Evolutionary conservation across 1,140 invertebrate genomes (phyloP), one percentile per base, ranked within the genome.

Genomic region (Aplysia californica): DNA sequence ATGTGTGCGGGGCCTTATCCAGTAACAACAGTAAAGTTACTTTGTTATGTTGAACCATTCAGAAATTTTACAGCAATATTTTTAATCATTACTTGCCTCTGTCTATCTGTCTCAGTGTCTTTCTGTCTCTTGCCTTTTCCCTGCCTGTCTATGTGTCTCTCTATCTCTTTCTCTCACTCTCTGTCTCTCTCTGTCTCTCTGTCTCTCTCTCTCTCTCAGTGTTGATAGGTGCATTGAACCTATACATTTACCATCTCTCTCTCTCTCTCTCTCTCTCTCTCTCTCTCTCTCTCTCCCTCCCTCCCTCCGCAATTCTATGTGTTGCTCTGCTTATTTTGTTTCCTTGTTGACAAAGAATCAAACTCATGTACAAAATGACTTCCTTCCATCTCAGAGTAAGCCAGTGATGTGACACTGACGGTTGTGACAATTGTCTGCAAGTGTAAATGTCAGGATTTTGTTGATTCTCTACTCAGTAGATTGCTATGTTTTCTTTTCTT

Each of bases 181-280:
- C 38, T 72, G 10, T 75, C 31, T 5, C 44, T 36, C 56, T 61
- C 58, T 74, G 21, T 33, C 23, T 71, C 41, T 56, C 69, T 71
- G 44, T 71, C 69, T 71, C 50, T 71, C 69, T 56, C 44, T 50
- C 44, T 55, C 31, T 29, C 44, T 55, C 44, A 20, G 4, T 31
- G 5, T 6, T 33, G 21, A 26, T 6, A 4, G 18, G 5, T 31
- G 31, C 4, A 31, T 74, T n/a, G 23, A n/a, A n/a, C n/a, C n/a
- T n/a, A n/a, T n/a, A n/a, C n/a, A n/a, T n/a, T n/a, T n/a, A n/a
- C n/a, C n/a, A 21, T 69, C 36, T 44, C 39, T 69, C 67, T 44
- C 67, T 69, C 67, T 69, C 67, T 69, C 67, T 69, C 67, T 41
- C 67, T 41, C 4, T 41, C 67, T 41, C 67, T 41, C 67, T 69